phyloP scores from a whole-genome alignment of 2,888 invertebrate species.

The Spisula solida region DNA sequence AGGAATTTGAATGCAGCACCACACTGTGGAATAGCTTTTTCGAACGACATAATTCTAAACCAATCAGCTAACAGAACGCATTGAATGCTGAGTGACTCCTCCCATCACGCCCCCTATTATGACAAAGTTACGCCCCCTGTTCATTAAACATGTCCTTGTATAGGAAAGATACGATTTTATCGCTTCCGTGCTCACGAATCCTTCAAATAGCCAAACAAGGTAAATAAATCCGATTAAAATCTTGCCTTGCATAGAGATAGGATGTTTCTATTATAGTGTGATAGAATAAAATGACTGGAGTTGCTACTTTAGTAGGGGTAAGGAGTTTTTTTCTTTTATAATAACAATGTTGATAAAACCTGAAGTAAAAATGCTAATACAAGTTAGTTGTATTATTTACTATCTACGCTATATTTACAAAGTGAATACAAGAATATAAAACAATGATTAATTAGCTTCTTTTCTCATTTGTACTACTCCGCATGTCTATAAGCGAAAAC shows the following conservation, averaged over 20 bases:
- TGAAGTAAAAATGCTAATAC: too few species aligned
- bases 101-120: constrained; percentile 68
- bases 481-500: constrained; percentile 21
- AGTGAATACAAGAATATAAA: neutral
- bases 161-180: constrained; percentile 49
- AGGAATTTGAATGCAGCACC: constrained; percentile 55
- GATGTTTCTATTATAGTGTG: constrained; percentile 38
- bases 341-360: neutral
- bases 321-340: constrained; percentile 30
- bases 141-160: constrained; percentile 42
- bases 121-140: constrained; percentile 58
- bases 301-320: constrained; percentile 66
- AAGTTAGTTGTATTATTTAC: too few species aligned
- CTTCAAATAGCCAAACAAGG: constrained; percentile 53
- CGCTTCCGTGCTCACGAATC: constrained; percentile 51
- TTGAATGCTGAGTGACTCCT: constrained; percentile 62
- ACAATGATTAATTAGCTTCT: constrained; percentile 8
- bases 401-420: too few species aligned
- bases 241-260: constrained; percentile 42
- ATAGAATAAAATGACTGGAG: constrained; percentile 68
- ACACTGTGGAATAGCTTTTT: constrained; percentile 41
- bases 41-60: constrained; percentile 62
- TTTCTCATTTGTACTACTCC: neutral
- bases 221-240: constrained; percentile 45
- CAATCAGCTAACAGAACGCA: constrained; percentile 57